These are phyloP conservation scores for Nixonia krombeini DNA, from an alignment of 1,140 invertebrate species.

Conservation along the genomic window DNA sequence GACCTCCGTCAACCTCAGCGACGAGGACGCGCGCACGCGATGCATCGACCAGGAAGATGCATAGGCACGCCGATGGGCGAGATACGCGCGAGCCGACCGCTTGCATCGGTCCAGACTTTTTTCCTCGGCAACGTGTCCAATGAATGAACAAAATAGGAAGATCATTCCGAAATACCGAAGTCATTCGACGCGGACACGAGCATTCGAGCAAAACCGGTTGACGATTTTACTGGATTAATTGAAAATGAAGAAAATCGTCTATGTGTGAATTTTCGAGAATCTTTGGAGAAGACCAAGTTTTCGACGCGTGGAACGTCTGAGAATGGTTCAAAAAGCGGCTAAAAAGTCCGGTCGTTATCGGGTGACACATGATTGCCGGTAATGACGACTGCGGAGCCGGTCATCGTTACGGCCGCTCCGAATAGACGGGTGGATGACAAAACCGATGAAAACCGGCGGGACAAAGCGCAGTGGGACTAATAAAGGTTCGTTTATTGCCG, in stretches of 20 bases:
- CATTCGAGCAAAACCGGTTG: too few relatives aligned
- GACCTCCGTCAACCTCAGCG: conserved; percentile 56
- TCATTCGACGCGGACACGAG: too few relatives aligned
- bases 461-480: conserved; percentile 12
- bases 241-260: too few relatives aligned
- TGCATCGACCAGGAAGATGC: conserved; percentile 4
- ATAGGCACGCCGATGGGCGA: not conserved
- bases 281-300: not conserved
- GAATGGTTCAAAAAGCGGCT: conserved; percentile 35
- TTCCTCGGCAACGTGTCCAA: not conserved
- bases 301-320: conserved; percentile 1
- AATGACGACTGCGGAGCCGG: conserved; percentile 31
- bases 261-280: not conserved
- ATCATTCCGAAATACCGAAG: too few relatives aligned
- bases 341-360: too few relatives aligned
- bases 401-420: conserved; percentile 34
- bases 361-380: conserved; percentile 43
- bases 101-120: too few relatives aligned
- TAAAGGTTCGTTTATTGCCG: conserved; percentile 22
- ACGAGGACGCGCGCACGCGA: not conserved
- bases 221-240: too few relatives aligned
- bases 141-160: too few relatives aligned
- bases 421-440: conserved; percentile 10
- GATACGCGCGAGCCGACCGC: too few relatives aligned
- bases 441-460: conserved; percentile 12